These are phyloP conservation scores for Malurus splendens DNA, from an alignment of 2,797 vertebrate genomes.

Conservation along the genomic window DNA sequence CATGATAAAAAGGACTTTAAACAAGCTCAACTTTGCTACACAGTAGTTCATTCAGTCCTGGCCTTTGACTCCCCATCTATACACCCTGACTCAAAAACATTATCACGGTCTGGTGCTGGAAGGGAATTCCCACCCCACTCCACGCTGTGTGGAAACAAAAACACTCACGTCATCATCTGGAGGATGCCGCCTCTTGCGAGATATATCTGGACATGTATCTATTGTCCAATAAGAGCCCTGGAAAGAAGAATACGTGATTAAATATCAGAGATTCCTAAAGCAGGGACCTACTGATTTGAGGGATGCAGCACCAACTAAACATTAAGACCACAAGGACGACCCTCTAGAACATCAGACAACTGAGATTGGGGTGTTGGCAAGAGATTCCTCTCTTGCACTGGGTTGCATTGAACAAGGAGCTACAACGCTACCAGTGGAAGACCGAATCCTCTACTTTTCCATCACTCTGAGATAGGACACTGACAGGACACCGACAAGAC, in stretches of 20 bases:
- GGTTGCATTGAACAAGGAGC: neutral
- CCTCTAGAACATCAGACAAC: neutral
- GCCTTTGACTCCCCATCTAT: neutral
- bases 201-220: slow-evolving; percentile 84
- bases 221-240: slow-evolving; percentile 98
- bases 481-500: neutral
- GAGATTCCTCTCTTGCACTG: neutral
- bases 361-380: accelerated
- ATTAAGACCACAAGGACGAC: neutral
- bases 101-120: neutral
- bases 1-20: neutral
- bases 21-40: neutral
- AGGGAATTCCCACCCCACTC: neutral
- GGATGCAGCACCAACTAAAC: neutral
- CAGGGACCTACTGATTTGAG: neutral
- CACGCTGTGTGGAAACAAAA: neutral
- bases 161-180: slow-evolving; percentile 76
- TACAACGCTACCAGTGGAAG: neutral
- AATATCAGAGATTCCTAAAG: neutral
- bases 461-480: neutral
- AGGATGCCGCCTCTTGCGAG: slow-evolving; percentile 76
- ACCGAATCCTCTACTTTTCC: neutral
- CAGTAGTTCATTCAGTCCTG: neutral
- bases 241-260: slow-evolving; percentile 37
- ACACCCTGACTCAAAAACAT: neutral